Evolutionary conservation across 1,140 invertebrate genomes (phyloP).

Genomic region (Apis dorsata): DNA sequence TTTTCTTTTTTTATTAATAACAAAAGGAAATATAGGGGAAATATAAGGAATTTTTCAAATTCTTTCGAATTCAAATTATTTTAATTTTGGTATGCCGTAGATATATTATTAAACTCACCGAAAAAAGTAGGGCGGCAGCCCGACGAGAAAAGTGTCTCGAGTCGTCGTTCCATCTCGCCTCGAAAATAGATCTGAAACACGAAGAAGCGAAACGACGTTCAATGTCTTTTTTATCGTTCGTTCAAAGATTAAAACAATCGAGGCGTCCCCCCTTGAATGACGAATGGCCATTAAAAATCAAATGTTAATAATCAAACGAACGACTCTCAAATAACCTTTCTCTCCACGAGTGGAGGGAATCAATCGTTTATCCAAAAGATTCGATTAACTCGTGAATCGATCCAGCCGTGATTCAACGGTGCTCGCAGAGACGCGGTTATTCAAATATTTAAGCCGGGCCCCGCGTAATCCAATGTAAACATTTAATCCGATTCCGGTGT

Average conservation of each 20-base stretch:
- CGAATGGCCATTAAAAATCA: not conserved
- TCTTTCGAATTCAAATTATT: no score
- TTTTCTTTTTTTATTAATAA: no score
- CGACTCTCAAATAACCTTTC: no score
- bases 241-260: no score
- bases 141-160: slow-evolving; percentile 81
- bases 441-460: not conserved
- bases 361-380: not conserved
- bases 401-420: not conserved
- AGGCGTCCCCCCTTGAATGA: no score
- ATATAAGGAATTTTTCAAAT: no score
- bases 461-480: slow-evolving; percentile 25
- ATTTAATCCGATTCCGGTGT: slow-evolving; percentile 27
- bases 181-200: slow-evolving; percentile 81
- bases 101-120: slow-evolving; percentile 77
- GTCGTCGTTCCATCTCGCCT: slow-evolving; percentile 83
- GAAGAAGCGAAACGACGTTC: not conserved
- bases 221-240: not conserved
- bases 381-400: not conserved
- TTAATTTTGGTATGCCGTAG: no score
- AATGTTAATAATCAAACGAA: not conserved
- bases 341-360: no score
- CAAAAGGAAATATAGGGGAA: no score
- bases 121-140: slow-evolving; percentile 82
- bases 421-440: not conserved